These are phyloP conservation scores for Parauchenoglanis punctatus DNA, from an alignment of 2,797 vertebrate genomes.

Conservation along the genomic window DNA sequence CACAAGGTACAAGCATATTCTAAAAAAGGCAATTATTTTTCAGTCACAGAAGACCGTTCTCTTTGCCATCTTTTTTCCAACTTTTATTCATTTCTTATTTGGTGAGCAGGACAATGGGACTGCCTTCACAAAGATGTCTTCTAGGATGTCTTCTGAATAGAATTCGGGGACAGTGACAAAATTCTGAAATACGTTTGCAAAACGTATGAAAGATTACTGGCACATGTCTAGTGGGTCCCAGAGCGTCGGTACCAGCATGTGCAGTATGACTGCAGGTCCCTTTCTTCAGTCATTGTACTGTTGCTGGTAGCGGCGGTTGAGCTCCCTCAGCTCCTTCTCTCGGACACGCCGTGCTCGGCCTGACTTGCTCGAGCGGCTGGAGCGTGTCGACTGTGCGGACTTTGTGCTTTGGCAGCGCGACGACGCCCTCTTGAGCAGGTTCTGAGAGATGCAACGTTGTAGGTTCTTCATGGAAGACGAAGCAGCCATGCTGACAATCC, in stretches of 20 bases:
- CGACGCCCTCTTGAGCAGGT: conserved; percentile 94
- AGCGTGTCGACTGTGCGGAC: conserved; percentile 92
- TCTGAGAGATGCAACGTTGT: conserved; percentile 97
- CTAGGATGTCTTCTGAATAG: background rate
- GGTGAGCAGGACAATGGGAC: background rate
- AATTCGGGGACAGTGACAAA: background rate
- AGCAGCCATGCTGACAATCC: conserved; percentile 98
- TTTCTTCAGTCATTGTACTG: conserved; percentile 88
- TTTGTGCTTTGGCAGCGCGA: conserved; percentile 99
- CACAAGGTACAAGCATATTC: background rate
- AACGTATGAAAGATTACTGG: background rate
- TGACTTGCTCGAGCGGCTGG: conserved; percentile 95
- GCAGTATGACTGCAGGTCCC: background rate
- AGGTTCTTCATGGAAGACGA: conserved; percentile 99
- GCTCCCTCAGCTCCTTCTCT: conserved; percentile 92
- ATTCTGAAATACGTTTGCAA: background rate
- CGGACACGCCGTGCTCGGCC: conserved; percentile 90
- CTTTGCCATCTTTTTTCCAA: background rate
- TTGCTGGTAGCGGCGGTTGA: conserved; percentile 96
- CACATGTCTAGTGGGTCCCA: conserved; percentile 11
- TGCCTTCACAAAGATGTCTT: background rate
- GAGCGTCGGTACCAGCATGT: background rate
- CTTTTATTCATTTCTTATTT: background rate
- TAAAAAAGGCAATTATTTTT: background rate
- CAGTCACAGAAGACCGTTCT: background rate